Base-by-base conservation (phyloP, 2,888 invertebrate species). In the Acleris holmiana region DNA sequence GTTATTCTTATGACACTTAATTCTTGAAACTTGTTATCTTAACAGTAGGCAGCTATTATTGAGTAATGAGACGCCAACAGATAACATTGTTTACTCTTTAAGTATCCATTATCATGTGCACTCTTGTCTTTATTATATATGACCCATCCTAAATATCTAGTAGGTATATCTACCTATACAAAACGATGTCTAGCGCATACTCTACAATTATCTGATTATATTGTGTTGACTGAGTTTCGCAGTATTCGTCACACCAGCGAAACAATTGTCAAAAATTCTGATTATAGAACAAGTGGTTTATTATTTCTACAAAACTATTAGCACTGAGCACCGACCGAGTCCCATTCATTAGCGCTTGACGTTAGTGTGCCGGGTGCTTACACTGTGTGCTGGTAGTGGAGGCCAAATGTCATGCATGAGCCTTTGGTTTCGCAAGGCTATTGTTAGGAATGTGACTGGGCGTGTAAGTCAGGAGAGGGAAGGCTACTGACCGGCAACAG, bases 401-500 rank as follows among this genome's bases (percentile, higher is more conserved):
- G 71, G 71, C 73, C 72, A 72, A 76, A 73, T 75, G 76, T 71
- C 76, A 73, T 77, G 77, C 77, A 78, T 76, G 77, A 79, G 73
- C 73, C 77, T 82, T 76, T 77, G 79, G 83, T 85, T 85, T 88
- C 83, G 87, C 84, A 86, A 86, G 83, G 78, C 83, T 85, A 83
- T 88, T 87, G 88, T 86, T 83, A 80, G 83, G 82, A 84, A 86
- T 86, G 83, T 74, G 77, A 68, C 74, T 80, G 72, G 75, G 73
- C 73, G 74, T 72, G 74, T 72, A 75, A 77, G 71, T 75, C 67
- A 74, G 73, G 79, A 80, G 75, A 71, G 75, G 71, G 74, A 77
- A 74, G 76, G 80, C 70, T 75, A 87, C 91, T 84, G 80, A 92
- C 91, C 91, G 80, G 91, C 91, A 73, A 91, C 92, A 69, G 92